Conservation (phyloP, 2,113 vertebrate species). For the Phalacrocorax aristotelis region DNA sequence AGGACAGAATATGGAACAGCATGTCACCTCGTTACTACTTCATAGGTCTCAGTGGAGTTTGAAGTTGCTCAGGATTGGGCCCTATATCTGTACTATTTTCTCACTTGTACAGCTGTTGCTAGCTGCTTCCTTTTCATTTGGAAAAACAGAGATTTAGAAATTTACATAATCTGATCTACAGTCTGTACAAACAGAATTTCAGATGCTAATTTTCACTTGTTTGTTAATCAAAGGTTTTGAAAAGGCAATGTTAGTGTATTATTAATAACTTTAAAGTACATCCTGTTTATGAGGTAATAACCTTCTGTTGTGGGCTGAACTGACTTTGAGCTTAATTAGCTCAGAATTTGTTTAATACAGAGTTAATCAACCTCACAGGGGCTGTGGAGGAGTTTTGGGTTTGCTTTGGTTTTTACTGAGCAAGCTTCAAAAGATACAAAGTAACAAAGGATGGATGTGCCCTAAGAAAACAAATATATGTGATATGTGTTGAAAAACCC, state of each 20-base stretch:
- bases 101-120: conserved; percentile 37
- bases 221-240: conserved; percentile 65
- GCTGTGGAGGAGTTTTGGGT: not conserved
- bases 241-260: conserved; percentile 63
- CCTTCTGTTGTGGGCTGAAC: conserved; percentile 53
- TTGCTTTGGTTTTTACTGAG: not conserved
- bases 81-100: not conserved
- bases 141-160: conserved; percentile 45
- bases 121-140: conserved; percentile 18
- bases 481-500: not conserved
- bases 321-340: conserved; percentile 60
- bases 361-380: conserved; percentile 39
- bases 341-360: conserved; percentile 51
- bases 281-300: conserved; percentile 67
- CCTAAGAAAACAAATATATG: not conserved
- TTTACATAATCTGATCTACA: conserved; percentile 61
- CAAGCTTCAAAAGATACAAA: not conserved
- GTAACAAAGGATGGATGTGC: not conserved
- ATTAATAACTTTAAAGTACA: conserved; percentile 67
- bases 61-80: not conserved
- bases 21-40: not conserved
- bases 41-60: not conserved
- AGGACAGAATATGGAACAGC: not conserved
- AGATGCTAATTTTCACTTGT: conserved; percentile 61
- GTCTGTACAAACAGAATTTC: conserved; percentile 62